Base-by-base conservation (phyloP, 2,113 vertebrate species). In the Saguinus midas region DNA sequence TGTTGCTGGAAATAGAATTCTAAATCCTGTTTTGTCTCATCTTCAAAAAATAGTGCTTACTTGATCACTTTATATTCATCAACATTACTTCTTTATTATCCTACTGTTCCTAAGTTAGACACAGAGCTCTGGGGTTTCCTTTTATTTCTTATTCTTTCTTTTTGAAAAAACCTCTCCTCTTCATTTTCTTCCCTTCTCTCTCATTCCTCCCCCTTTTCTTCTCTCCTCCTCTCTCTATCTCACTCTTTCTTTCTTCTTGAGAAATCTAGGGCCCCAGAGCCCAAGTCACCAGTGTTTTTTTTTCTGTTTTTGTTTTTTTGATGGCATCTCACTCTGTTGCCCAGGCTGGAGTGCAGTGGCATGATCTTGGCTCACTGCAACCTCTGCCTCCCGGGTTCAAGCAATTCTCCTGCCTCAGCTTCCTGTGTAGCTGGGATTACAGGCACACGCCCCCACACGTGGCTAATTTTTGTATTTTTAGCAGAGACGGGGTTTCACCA, bases 1-100 rank as follows among this genome's bases (percentile, higher is more conserved):
- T 96, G 79, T 91, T 91, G 35, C 94, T 95, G n/a, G 78, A 89
- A 96, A 97, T 64, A 95, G 79, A 90, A 57, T 93, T 92, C 81
- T 92, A 94, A 96, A 78, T 94, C 95, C 52, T 91, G 13, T 92
- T 93, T 95, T 96, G 37, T 91, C 79, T 96, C 89, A 85, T 96
- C 81, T 97, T 96, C 11, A 85, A 86, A 94, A 97, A 93, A 58
- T 43, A 73, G 43, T 66, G 58, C 82, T 94, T 89, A 70, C 57
- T 94, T 82, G 55, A 64, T 93, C 80, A 55, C 29, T 96, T 92
- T 93, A 37, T 87, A 90, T 57, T 79, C 50, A 64, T 76, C 86
- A 84, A 45, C 61, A 50, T 93, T 43, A 8, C 3, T 94, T 82
- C 92, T 78, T 83, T 88, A 73, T 78, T 92, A 48, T 55, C 25